Base-by-base conservation (phyloP, 2,888 invertebrate genomes). In the Troides oblongomaculatus region DNA sequence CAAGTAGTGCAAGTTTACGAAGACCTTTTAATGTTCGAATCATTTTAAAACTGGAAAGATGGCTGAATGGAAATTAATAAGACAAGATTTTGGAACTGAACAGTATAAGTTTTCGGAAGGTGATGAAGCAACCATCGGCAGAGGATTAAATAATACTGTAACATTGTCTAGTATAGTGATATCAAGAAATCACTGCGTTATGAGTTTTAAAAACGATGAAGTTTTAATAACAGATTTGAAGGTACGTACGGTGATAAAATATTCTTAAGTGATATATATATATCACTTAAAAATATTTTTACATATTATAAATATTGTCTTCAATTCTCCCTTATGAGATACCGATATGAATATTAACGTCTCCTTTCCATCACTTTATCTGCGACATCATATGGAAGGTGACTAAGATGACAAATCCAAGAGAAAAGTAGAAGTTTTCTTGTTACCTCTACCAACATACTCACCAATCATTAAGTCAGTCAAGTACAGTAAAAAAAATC, bases 111-210 rank as follows among this genome's bases (percentile, higher is more conserved):
- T 90, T 56, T 68, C 76, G 10, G 87, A 88, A 75, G 90, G 88
- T 23, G 87, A 88, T 30, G 81, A 84, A 74, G 78, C 88, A 36
- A 84, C 88, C 58, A 80, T 92, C 23, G 92, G 92, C 56, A 79
- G 92, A 75, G 86, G 84, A 60, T 62, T 79, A 17, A 79, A 83
- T 58, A 92, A 89, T 74, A 83, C 74, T 50, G 83, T 92, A 74
- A 76, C 81, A 53, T 77, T 92, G 25, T 78, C 86, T 60, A 90
- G 90, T 74, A 80, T 87, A 72, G 87, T 89, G 12, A 83, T 92
- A 77, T 92, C 92, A 14, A 83, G 92, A 74, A 84, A 85, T 72
- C 92, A 92, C 72, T 92, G 92, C 79, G 72, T 83, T 58, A 74
- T 92, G 63, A 75, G 79, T 69, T 78, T 86, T 14, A 79, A 82